Base-by-base conservation (phyloP, 2,113 vertebrate species). In the Dicerorhinus sumatrensis region DNA sequence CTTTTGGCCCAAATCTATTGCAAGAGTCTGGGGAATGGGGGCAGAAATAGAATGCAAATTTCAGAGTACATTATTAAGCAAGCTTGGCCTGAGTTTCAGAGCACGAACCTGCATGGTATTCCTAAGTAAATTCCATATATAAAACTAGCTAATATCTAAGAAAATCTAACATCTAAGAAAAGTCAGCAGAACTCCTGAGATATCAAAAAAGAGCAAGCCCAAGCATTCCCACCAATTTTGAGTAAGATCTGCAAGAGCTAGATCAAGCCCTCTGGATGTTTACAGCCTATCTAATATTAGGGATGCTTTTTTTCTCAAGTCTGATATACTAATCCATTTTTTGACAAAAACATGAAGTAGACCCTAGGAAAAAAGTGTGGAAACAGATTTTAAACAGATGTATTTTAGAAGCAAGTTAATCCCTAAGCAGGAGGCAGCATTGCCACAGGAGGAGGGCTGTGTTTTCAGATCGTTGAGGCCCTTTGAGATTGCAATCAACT, bases 361-460 rank as follows among this genome's bases (percentile, higher is more conserved):
- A 31, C 31, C 29, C 16, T 72, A 92, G 46, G 72, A 67, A 20
- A 84, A 92, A 62, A 72, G 6, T 60, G 2, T 63, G 10, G 36
- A 87, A 91, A 84, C 46, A 86, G n/a, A 90, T 94, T 92, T 80
- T 58, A 82, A 96, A 84, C 8, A 62, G 88, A 70, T 12, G 1
- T 46, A 54, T 48, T 72, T 58, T n/a, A 62, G 60, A 81, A 82
- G 46, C 33, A 46, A 83, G 21, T 1, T 60, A 23, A 94, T 62
- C 31, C 10, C 14, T 17, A 39, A 63, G 17, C 8, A 73, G 54
- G 51, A 73, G 29, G 46, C 8, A 80, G 5, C 18, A 36, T 2
- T 13, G n/a, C 13, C 56, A 11, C 1, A 1, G 60, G 31, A 21
- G 73, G 54, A 63, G 5, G n/a, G 39, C 13, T 84, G 29, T 73